These are phyloP conservation scores for Hyles euphorbiae DNA, from an alignment of 1,140 invertebrate species.

Conservation along the genomic window DNA sequence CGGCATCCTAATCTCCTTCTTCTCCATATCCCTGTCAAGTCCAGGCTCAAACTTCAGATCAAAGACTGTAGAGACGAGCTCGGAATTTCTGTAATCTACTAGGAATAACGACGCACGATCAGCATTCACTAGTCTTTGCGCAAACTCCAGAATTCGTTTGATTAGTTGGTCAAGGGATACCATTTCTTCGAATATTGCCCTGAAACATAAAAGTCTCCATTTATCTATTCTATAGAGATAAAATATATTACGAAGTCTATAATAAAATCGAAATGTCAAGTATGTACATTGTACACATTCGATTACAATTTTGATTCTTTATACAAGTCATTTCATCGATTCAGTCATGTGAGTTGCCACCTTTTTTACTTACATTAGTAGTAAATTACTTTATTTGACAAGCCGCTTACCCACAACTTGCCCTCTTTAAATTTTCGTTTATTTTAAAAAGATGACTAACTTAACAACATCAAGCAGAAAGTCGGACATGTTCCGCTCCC, in stretches of 20 bases:
- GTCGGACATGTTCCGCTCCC: slow-evolving; percentile 45
- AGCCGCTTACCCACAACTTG: too few relatives aligned
- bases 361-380: too few relatives aligned
- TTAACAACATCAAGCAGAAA: slow-evolving; percentile 53
- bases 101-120: slow-evolving; percentile 88
- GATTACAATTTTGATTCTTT: too few relatives aligned
- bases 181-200: slow-evolving; percentile 88
- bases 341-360: too few relatives aligned
- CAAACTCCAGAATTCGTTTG: slow-evolving; percentile 89
- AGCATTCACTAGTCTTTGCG: slow-evolving; percentile 86
- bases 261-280: too few relatives aligned
- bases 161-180: slow-evolving; percentile 89
- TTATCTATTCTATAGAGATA: too few relatives aligned
- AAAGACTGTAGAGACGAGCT: slow-evolving; percentile 89
- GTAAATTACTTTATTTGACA: too few relatives aligned
- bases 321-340: too few relatives aligned
- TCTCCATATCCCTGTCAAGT: slow-evolving; percentile 41
- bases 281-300: too few relatives aligned
- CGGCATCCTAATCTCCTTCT: slow-evolving; percentile 76
- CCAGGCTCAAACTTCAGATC: slow-evolving; percentile 77
- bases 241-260: too few relatives aligned
- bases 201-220: slow-evolving; percentile 33
- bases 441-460: slow-evolving; percentile 27
- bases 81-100: slow-evolving; percentile 81
- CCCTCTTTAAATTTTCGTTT: neutral